Percentiles rank a stretch among this genome's conserved stretches.
Evolutionary conservation across 2,888 invertebrate genomes (phyloP).

Genomic region (Seira musarum): DNA sequence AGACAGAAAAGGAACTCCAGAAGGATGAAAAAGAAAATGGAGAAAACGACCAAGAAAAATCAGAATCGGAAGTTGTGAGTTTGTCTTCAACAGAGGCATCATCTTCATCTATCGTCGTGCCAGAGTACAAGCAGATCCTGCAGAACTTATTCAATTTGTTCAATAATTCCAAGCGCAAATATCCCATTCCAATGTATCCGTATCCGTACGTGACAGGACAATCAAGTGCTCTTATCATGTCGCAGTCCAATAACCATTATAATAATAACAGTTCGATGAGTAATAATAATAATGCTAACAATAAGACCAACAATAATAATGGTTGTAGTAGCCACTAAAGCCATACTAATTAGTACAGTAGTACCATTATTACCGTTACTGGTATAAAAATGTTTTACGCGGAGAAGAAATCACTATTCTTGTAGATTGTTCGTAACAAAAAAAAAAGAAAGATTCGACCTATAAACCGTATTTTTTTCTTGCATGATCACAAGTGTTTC

Average conservation of each 20-base stretch:
- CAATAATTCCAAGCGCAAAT: conserved; percentile 65
- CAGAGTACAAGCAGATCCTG: conserved; percentile 67
- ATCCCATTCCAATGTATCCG: conserved; percentile 64
- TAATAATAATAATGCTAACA: conserved; percentile 5
- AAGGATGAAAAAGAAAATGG: not conserved
- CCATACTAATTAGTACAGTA: conserved; percentile 21
- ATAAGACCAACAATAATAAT: conserved; percentile 18
- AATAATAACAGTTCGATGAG: too few species aligned
- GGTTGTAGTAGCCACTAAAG: conserved; percentile 43
- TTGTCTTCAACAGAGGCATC: conserved; percentile 13
- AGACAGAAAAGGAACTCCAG: conserved; percentile 1
- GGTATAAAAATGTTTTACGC: too few species aligned
- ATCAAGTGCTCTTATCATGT: conserved; percentile 59
- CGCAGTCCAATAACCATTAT: conserved; percentile 40
- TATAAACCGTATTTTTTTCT: too few species aligned
- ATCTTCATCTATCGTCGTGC: conserved; percentile 53
- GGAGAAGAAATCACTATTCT: too few species aligned
- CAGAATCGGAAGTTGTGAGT: not conserved
- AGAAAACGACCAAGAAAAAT: not conserved
- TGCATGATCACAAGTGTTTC: too few species aligned
- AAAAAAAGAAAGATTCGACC: too few species aligned
- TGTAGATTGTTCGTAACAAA: too few species aligned
- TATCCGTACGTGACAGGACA: conserved; percentile 62
- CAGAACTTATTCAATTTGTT: conserved; percentile 65
- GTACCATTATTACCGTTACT: too few species aligned